These are phyloP conservation scores for Condylura cristata DNA, from an alignment of 2,113 vertebrate genomes.

Conservation along the genomic window DNA sequence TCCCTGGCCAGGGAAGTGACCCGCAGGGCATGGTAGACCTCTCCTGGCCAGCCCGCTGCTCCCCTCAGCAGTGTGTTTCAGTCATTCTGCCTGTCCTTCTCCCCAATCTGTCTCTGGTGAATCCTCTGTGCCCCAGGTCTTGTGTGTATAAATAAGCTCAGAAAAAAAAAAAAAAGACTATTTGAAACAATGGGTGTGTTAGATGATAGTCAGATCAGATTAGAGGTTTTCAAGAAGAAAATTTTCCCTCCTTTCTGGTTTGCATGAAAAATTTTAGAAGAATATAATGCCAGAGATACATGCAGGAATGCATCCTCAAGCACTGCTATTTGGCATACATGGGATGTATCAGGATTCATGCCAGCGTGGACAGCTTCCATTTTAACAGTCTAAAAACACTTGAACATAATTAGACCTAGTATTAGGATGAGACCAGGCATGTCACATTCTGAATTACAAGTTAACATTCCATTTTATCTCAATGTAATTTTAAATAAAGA, in stretches of 20 bases:
- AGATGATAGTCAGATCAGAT: background rate
- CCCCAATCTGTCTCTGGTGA: too few relatives aligned
- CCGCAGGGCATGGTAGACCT: too few relatives aligned
- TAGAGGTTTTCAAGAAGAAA: background rate
- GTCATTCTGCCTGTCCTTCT: too few relatives aligned
- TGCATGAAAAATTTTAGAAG: background rate
- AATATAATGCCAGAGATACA: background rate
- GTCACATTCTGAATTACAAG: conserved; percentile 18
- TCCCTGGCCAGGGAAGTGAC: too few relatives aligned
- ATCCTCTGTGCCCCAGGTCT: too few relatives aligned
- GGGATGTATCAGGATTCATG: background rate
- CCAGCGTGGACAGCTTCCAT: background rate
- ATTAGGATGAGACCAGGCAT: conserved; percentile 25
- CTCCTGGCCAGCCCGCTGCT: too few relatives aligned
- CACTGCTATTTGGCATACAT: background rate
- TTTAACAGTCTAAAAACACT: conserved; percentile 22
- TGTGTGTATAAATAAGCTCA: too few relatives aligned
- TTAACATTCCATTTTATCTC: conserved; percentile 51
- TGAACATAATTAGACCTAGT: conserved; percentile 46
- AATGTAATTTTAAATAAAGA: conserved; percentile 51
- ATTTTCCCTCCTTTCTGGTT: background rate
- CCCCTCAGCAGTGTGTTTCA: too few relatives aligned
- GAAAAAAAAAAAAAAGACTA: background rate
- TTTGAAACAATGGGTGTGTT: background rate
- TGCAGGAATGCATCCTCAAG: background rate